These are phyloP conservation scores for Cherax destructor DNA, from an alignment of 1,140 invertebrate species.

Conservation along the genomic window DNA sequence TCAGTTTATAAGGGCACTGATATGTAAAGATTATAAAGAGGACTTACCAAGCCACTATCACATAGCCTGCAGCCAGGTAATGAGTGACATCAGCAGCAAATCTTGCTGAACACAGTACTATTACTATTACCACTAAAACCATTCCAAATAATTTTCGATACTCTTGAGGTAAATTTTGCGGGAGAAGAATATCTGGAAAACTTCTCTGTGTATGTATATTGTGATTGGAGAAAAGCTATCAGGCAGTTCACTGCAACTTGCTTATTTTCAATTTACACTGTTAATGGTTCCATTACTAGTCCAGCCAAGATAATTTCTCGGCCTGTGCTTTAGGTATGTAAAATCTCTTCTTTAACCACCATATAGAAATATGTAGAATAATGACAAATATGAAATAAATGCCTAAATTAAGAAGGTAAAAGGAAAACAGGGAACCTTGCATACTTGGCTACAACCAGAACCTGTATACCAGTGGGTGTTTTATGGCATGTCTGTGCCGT, in stretches of 20 bases:
- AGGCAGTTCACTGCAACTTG: slow-evolving; percentile 13
- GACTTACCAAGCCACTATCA: slow-evolving; percentile 83
- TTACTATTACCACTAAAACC: slow-evolving; percentile 61
- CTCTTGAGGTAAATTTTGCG: slow-evolving; percentile 48
- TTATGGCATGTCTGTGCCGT: slow-evolving; percentile 75
- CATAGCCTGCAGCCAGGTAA: slow-evolving; percentile 80
- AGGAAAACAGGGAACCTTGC: slow-evolving; percentile 84
- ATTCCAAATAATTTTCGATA: slow-evolving; percentile 70
- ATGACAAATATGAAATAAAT: slow-evolving; percentile 84
- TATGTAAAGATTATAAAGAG: not conserved
- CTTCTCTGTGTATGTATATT: slow-evolving; percentile 57
- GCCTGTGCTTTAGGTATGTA: slow-evolving; percentile 46
- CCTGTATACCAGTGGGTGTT: slow-evolving; percentile 87
- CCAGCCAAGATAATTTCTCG: not conserved
- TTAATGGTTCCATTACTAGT: not conserved
- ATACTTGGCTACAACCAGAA: slow-evolving; percentile 90
- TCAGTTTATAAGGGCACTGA: no score
- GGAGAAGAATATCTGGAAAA: slow-evolving; percentile 60
- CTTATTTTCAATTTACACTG: slow-evolving; percentile 24
- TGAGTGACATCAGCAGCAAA: slow-evolving; percentile 40
- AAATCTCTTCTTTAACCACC: slow-evolving; percentile 55
- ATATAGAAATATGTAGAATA: slow-evolving; percentile 74
- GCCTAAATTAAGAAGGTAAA: slow-evolving; percentile 83
- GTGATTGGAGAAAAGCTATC: slow-evolving; percentile 50
- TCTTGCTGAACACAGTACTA: slow-evolving; percentile 25